Evolutionary conservation across 2,113 vertebrate genomes (phyloP).

Genomic region (Daphoenositta chrysoptera): DNA sequence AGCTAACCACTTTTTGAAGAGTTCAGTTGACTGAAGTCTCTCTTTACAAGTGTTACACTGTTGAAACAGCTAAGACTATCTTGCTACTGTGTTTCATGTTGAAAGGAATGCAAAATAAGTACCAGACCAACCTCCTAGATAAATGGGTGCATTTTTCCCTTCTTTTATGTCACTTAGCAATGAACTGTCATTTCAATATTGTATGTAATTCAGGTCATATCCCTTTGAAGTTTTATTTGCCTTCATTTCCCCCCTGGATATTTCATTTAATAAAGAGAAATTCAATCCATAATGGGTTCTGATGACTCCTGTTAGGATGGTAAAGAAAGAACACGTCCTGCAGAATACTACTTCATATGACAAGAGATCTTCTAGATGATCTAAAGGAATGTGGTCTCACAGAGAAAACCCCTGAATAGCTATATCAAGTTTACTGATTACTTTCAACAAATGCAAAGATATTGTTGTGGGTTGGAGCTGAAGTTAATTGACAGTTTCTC

Average conservation of each 20-base stretch:
- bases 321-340: not conserved
- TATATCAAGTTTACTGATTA: not conserved
- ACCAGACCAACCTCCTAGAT: not conserved
- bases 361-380: not conserved
- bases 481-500: no score
- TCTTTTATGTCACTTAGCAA: not conserved
- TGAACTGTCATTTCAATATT: not conserved
- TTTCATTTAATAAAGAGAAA: not conserved
- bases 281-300: not conserved
- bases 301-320: fast-evolving
- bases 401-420: not conserved
- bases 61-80: not conserved
- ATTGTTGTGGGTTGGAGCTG: no score
- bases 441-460: not conserved
- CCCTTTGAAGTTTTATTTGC: not conserved
- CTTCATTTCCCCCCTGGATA: not conserved
- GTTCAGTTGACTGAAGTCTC: not conserved
- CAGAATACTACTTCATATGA: not conserved
- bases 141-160: fast-evolving
- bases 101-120: not conserved
- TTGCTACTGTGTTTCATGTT: not conserved
- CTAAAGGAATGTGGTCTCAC: not conserved
- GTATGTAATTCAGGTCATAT: not conserved
- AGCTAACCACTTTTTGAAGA: not conserved
- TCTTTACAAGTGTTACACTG: not conserved